Evolutionary conservation across 2,888 invertebrate species (phyloP), one percentile per base, ranked within the genome.

Genomic region (Megaustenia siamemsis): DNA sequence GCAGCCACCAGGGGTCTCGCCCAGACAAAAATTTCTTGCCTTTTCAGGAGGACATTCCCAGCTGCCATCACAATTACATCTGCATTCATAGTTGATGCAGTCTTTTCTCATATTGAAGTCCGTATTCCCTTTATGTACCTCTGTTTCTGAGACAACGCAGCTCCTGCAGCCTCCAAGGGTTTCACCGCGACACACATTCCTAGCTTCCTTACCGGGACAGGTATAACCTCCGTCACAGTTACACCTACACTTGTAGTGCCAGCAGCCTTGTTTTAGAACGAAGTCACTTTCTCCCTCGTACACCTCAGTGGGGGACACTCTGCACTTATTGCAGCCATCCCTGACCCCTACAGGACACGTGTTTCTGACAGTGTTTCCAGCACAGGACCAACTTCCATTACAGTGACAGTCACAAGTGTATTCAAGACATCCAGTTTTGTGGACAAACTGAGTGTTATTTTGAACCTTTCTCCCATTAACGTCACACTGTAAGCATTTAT

Each of bases 331-430:
- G 49, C 86, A 87, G 35, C 69, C 75, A 38, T 68, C 56, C 15
- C 73, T 76, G 38, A 90, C 91, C 0, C 89, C 88, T 18, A 86
- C 76, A 35, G 76, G 81, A 87, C 90, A 88, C 75, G 89, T 88
- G 80, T 88, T 87, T 81, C 77, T 88, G 79, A 76, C 84, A 24
- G 86, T 83, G 24, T 86, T 82, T 38, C 89, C 86, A 0, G 91
- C 89, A 75, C 92, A 92, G 10, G 89, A 88, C 90, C 88, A 91
- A 2, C 85, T 85, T 18, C 91, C 92, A 69, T 88, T 87, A 83
- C 91, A 91, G 43, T 87, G 86, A 83, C 92, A 92, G 43, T 89
- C 84, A 66, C 92, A 92, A 28, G 89, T 88, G 86, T 90, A 92
- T 45, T 91, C 89, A 32, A 89, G 86, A 53, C 92, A 91, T 28